A percentile compares a stretch with the other conserved stretches of the same genome.
These are phyloP conservation scores for Callosobruchus maculatus DNA, from an alignment of 2,888 invertebrate species.

Conservation along the genomic window DNA sequence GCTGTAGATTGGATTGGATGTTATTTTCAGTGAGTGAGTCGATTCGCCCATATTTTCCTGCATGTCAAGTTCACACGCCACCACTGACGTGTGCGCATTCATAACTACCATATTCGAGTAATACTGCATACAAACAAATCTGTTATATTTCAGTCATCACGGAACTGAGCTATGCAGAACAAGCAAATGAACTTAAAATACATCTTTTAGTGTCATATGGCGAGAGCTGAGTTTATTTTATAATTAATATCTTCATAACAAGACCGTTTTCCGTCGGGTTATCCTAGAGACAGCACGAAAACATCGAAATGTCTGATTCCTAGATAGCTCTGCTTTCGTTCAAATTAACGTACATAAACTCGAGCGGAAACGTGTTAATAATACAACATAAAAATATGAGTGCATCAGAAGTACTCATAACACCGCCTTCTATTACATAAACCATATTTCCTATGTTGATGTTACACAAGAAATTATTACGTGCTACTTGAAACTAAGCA, in stretches of 20 bases:
- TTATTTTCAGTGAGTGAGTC: too few species aligned
- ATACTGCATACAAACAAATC: background rate
- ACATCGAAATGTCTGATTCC: constrained; percentile 9
- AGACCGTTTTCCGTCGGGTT: background rate
- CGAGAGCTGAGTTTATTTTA: background rate
- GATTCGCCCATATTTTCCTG: too few species aligned
- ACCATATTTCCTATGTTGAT: constrained; percentile 35
- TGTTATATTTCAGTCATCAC: background rate
- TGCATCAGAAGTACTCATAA: constrained; percentile 20
- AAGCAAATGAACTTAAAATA: background rate
- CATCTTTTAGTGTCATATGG: background rate
- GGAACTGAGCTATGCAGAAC: background rate
- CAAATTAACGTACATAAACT: constrained; percentile 33
- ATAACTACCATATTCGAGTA: background rate
- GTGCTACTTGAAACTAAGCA: constrained; percentile 27
- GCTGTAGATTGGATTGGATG: too few species aligned
- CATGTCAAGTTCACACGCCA: background rate
- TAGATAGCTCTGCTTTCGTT: constrained; percentile 35
- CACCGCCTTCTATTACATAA: constrained; percentile 27
- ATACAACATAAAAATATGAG: constrained; percentile 32
- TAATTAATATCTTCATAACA: background rate
- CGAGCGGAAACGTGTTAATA: constrained; percentile 28
- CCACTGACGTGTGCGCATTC: background rate
- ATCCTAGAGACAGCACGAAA: background rate
- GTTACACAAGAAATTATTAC: constrained; percentile 28